A percentile compares a stretch with the other conserved stretches of the same genome.
These are phyloP conservation scores for Drosophila borborema DNA, from an alignment of 2,888 invertebrate genomes.

Conservation along the genomic window DNA sequence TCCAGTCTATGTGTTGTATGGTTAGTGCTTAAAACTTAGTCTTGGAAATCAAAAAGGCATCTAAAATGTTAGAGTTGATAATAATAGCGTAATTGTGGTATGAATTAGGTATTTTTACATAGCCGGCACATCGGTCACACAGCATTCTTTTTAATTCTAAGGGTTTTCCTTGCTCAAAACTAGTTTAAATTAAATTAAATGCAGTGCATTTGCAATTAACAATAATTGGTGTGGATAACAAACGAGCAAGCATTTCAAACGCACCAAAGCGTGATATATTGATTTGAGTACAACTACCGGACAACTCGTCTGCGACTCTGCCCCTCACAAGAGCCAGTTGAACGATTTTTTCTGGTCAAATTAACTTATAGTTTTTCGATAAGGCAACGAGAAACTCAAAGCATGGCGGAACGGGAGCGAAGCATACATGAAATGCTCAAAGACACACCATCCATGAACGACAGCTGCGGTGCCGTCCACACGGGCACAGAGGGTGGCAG, in stretches of 20 bases:
- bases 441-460: slow-evolving; percentile 92
- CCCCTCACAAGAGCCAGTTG: slow-evolving; percentile 19
- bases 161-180: slow-evolving; percentile 41
- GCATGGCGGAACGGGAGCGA: slow-evolving; percentile 82
- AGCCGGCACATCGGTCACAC: slow-evolving; percentile 34
- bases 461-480: slow-evolving; percentile 90
- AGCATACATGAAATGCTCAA: slow-evolving; percentile 94
- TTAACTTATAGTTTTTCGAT: slow-evolving; percentile 28
- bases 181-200: slow-evolving; percentile 29
- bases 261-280: slow-evolving; percentile 10
- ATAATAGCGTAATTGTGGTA: no score
- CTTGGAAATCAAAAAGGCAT: background rate
- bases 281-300: slow-evolving; percentile 3
- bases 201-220: slow-evolving; percentile 10
- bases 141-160: slow-evolving; percentile 31
- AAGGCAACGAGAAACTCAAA: slow-evolving; percentile 15
- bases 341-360: slow-evolving; percentile 53
- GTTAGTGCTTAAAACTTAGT: background rate
- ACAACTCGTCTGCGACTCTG: slow-evolving; percentile 17
- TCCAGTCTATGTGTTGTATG: no score
- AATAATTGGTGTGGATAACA: slow-evolving; percentile 3
- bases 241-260: slow-evolving; percentile 4
- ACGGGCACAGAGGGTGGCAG: slow-evolving; percentile 88
- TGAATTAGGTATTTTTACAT: slow-evolving; percentile 20
- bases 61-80: background rate